Evolutionary conservation across 2,888 invertebrate species (phyloP).

Genomic region (Drosophila ochracea): DNA sequence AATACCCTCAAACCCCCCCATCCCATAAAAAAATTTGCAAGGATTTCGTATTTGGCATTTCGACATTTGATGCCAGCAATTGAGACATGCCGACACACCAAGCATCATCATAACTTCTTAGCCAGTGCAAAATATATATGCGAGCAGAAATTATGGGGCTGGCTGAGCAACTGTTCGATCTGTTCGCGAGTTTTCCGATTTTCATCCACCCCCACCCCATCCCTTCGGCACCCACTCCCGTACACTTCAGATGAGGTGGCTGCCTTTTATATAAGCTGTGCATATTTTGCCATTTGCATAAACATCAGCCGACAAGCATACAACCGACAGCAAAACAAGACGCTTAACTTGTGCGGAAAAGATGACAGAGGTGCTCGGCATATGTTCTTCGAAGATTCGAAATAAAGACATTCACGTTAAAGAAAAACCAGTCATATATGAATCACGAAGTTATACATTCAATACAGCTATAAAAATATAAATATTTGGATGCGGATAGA

Average conservation of each 20-base stretch:
- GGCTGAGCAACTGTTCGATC: constrained; percentile 42
- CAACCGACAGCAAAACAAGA: constrained; percentile 16
- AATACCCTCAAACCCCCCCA: not conserved
- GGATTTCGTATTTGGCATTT: constrained; percentile 66
- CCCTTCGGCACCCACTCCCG: not conserved
- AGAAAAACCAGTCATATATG: not conserved
- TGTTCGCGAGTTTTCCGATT: constrained; percentile 2
- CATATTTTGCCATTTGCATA: constrained; percentile 66
- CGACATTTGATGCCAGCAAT: constrained; percentile 47
- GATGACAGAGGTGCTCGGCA: constrained; percentile 5
- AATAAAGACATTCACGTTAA: not conserved
- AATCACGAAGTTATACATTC: too few relatives aligned
- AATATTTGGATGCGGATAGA: not conserved
- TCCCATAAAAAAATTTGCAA: constrained; percentile 21
- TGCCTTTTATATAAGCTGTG: constrained; percentile 17
- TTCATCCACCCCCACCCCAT: not conserved
- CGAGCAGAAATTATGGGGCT: constrained; percentile 53
- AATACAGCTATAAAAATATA: too few relatives aligned
- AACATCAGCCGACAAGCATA: constrained; percentile 48
- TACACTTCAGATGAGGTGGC: not conserved
- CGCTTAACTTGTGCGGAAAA: constrained; percentile 6
- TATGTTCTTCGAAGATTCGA: not conserved
- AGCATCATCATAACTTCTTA: constrained; percentile 37
- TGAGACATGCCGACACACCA: constrained; percentile 18
- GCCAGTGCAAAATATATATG: constrained; percentile 34